Base-by-base conservation (phyloP, 2,797 vertebrate species). In the Arctocebus calabarensis region DNA sequence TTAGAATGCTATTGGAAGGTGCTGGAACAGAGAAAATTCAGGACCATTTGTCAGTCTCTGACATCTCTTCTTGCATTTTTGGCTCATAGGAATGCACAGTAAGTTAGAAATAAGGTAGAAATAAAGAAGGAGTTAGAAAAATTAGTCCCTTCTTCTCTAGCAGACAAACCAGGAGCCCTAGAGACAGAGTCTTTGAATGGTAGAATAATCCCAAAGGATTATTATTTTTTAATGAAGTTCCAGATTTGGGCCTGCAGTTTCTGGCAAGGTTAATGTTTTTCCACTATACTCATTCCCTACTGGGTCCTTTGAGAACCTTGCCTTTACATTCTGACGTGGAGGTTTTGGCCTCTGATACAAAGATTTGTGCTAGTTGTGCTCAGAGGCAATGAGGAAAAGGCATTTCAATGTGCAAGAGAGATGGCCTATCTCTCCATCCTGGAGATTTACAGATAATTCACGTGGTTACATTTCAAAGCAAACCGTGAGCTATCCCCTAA, bases 241-340 rank as follows among this genome's bases (percentile, higher is more conserved):
- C 92, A 89, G 88, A 94, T 97, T 96, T 94, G 90, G 94, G 94
- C 83, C 45, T 45, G 45, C 87, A 84, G 88, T 94, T 95, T 84
- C 86, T 96, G 94, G 95, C 94, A 87, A 12, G 27, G 62, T 4
- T 32, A 66, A 17, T 82, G 17, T 55, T 95, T 96, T 96, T 89
- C 96, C 75, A 94, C 94, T 90, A 71, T 20, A 32, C 34, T 32
- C 45, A 48, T 66, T 57, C 4, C 68, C 61, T 37, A 9, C 64
- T 57, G 7, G 16, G 71, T 81, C 79, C 94, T 91, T 83, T 92
- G 95, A 84, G 88, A 94, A 29, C 20, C 78, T 68, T 82, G 17
- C 34, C n/a, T 87, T 70, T 73, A 34, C 43, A 23, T 88, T 88
- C 88, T 92, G 92, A 94, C 0, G 7, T 92, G 88, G 70, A 8